Evolutionary conservation across 2,113 vertebrate species (phyloP).

Genomic region (Gopherus evgoodei): DNA sequence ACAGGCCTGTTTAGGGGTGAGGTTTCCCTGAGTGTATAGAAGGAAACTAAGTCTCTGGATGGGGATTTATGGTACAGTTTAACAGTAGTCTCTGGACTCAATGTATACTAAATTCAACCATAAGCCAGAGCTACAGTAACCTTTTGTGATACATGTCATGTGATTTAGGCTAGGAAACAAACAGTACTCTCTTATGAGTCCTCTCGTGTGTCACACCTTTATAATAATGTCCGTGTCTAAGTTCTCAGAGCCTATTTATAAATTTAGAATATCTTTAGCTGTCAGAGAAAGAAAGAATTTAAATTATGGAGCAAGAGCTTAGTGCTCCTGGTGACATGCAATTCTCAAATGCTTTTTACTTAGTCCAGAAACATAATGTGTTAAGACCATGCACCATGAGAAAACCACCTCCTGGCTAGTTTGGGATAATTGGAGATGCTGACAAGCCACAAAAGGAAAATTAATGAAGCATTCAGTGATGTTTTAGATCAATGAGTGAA

Average conservation of each 20-base stretch:
- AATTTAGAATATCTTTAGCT: neutral
- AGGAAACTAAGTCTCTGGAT: too few species aligned
- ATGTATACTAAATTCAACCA: too few species aligned
- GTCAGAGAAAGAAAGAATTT: neutral
- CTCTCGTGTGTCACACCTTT: neutral
- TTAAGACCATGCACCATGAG: neutral
- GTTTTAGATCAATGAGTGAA: neutral
- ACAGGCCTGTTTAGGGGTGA: too few species aligned
- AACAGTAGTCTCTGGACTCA: too few species aligned
- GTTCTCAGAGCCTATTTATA: neutral
- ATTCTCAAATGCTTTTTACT: conserved; percentile 36
- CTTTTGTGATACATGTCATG: neutral
- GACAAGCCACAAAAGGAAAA: neutral
- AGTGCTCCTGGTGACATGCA: neutral
- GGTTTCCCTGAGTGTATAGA: too few species aligned
- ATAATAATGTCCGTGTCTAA: neutral
- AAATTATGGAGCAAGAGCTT: neutral
- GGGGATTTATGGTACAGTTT: too few species aligned
- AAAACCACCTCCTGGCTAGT: neutral
- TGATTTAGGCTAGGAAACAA: neutral
- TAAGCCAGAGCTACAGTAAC: neutral
- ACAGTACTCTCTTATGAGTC: neutral
- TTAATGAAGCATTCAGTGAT: neutral
- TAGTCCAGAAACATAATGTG: neutral
- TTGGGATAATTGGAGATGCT: neutral